phyloP scores from a whole-genome alignment of 1,140 invertebrate genomes.

The Pogonus chalceus region DNA sequence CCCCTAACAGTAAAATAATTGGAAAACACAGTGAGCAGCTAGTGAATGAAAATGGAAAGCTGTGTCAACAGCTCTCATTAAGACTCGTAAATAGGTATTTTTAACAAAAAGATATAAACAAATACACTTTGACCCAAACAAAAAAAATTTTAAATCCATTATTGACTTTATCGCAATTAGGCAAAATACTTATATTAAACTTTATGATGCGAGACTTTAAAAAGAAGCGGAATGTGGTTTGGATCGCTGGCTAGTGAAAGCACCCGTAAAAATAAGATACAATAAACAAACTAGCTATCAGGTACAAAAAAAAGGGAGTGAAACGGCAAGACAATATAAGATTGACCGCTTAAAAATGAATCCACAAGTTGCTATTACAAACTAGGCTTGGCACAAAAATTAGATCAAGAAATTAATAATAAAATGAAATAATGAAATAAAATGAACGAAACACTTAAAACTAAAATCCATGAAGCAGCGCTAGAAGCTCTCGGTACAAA shows the following conservation, averaged over 20 bases:
- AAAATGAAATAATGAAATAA: too few species aligned
- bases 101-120: constrained; percentile 12
- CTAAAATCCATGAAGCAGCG: too few species aligned
- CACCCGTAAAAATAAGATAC: neutral
- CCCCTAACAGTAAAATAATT: constrained; percentile 6
- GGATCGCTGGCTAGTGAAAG: neutral
- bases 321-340: neutral
- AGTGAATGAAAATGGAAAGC: constrained; percentile 12
- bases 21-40: constrained; percentile 10
- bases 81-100: constrained; percentile 12
- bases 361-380: constrained; percentile 1
- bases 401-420: neutral
- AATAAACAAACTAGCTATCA: too few species aligned
- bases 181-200: neutral
- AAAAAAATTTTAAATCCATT: neutral
- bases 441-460: too few species aligned
- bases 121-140: constrained; percentile 12
- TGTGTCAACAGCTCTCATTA: constrained; percentile 12
- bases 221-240: constrained; percentile 3
- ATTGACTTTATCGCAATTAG: too few species aligned
- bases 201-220: neutral
- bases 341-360: neutral
- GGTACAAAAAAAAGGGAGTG: too few species aligned
- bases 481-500: too few species aligned
- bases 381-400: neutral